Percentiles rank a stretch among this genome's conserved stretches.
Evolutionary conservation across 2,113 vertebrate species (phyloP).

Genomic region (Cryptoleucopteryx plumbea): DNA sequence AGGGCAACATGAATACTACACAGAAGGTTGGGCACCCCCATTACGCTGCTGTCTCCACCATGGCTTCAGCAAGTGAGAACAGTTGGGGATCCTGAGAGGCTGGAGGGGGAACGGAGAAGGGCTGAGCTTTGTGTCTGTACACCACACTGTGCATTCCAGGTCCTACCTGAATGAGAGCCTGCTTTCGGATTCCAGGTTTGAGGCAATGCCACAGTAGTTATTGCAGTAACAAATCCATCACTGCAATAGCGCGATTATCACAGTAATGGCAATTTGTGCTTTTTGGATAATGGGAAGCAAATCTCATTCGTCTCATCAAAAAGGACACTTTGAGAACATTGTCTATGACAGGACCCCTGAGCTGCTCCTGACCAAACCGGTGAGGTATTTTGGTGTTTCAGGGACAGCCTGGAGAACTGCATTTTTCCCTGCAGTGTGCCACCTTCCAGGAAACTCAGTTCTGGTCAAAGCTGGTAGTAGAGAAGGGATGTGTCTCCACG

Average conservation of each 20-base stretch:
- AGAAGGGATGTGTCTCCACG: neutral
- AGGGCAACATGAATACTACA: accelerated
- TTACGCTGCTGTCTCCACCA: neutral
- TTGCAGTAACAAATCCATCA: neutral
- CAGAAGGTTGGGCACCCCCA: neutral
- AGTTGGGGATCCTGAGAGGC: neutral
- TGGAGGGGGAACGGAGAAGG: neutral
- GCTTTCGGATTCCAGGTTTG: neutral
- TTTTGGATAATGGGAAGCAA: neutral
- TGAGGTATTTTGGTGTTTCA: neutral
- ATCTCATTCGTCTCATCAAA: neutral
- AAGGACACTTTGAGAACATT: no score
- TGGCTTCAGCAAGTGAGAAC: neutral
- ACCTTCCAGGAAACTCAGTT: neutral
- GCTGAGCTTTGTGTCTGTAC: neutral
- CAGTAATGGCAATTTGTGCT: neutral
- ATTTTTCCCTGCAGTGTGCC: neutral
- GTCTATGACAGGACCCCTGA: neutral
- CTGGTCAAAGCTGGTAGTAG: neutral
- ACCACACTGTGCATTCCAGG: accelerated
- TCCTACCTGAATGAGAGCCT: neutral
- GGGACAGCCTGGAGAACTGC: neutral
- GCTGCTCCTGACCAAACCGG: neutral
- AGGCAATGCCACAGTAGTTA: neutral
- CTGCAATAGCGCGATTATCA: accelerated